A percentile compares a stretch with the other conserved stretches of the same genome.
These are phyloP conservation scores for Eupithecia dodoneata DNA, from an alignment of 2,888 invertebrate species.

Conservation along the genomic window DNA sequence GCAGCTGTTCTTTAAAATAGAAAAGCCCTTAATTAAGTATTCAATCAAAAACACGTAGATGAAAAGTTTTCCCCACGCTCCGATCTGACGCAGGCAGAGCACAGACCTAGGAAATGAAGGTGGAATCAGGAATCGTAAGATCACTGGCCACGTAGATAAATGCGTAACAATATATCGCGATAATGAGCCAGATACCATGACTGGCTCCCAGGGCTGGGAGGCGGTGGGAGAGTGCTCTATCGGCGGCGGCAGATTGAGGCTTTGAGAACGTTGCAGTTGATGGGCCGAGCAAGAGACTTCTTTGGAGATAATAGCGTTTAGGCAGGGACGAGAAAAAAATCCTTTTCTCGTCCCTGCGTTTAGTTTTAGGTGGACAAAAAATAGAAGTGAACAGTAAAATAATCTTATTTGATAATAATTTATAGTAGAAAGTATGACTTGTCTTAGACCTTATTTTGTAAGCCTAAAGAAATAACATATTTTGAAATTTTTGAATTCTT, in stretches of 20 bases:
- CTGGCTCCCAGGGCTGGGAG: slow-evolving; percentile 52
- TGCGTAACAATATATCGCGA: slow-evolving; percentile 53
- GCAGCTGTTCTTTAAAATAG: too few species aligned
- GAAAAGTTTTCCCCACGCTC: slow-evolving; percentile 7
- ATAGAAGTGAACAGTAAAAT: too few species aligned
- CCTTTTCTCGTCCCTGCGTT: too few species aligned
- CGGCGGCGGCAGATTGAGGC: neutral
- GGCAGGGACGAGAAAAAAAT: neutral
- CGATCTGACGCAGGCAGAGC: slow-evolving; percentile 18
- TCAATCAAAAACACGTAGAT: neutral
- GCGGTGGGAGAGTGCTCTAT: slow-evolving; percentile 2
- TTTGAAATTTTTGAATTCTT: too few species aligned
- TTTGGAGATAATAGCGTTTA: neutral
- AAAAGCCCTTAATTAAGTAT: neutral
- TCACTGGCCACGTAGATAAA: slow-evolving; percentile 36
- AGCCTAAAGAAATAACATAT: too few species aligned
- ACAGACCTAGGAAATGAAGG: slow-evolving; percentile 33
- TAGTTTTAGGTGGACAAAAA: too few species aligned
- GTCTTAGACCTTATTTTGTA: too few species aligned
- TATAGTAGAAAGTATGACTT: too few species aligned
- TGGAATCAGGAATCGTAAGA: slow-evolving; percentile 19
- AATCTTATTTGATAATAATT: too few species aligned
- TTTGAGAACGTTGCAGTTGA: neutral
- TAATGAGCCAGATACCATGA: slow-evolving; percentile 52
- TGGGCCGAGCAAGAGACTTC: neutral